These are phyloP conservation scores for Rafetus swinhoei DNA, from an alignment of 2,113 vertebrate genomes.

Conservation along the genomic window DNA sequence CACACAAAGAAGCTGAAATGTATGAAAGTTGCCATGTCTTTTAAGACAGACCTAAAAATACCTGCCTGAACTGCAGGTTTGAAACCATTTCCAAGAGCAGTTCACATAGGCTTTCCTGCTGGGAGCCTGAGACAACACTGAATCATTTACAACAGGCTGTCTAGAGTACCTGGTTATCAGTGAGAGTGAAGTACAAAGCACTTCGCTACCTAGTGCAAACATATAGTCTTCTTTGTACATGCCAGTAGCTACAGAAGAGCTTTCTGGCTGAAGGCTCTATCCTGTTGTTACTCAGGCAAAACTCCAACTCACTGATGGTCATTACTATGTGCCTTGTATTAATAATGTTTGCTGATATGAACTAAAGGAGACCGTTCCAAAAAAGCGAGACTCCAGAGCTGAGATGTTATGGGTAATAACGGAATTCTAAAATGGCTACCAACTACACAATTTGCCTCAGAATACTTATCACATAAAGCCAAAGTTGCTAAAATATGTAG, in stretches of 20 bases:
- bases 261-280: background rate
- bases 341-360: background rate
- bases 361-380: background rate
- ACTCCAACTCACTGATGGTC: background rate
- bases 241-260: background rate
- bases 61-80: conserved; percentile 72
- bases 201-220: background rate
- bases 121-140: conserved; percentile 60
- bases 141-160: conserved; percentile 55
- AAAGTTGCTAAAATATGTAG: background rate
- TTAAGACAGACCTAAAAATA: conserved; percentile 83
- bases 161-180: conserved; percentile 34
- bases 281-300: background rate
- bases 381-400: background rate
- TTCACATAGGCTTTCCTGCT: conserved; percentile 69
- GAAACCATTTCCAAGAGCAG: conserved; percentile 68
- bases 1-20: conserved; percentile 76
- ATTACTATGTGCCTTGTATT: background rate
- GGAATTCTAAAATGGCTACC: background rate
- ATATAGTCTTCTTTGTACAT: background rate
- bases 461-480: background rate
- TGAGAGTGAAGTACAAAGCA: background rate
- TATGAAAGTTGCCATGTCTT: conserved; percentile 69
- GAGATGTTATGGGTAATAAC: background rate
- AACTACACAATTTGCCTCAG: background rate